Evolutionary conservation across 2,888 invertebrate genomes (phyloP).

Genomic region (Seira ritae): DNA sequence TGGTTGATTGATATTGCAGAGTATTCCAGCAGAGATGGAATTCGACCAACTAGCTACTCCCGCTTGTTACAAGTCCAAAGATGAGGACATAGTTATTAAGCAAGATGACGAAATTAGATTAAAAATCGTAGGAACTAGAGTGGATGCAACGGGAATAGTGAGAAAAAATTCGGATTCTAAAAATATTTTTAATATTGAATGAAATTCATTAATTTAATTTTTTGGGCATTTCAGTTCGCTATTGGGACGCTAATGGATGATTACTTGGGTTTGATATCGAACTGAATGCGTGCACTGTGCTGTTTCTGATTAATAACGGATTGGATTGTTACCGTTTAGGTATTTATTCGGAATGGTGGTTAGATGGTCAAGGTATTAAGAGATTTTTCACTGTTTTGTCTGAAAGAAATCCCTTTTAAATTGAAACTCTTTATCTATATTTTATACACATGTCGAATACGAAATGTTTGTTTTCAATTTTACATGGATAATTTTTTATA

Average conservation of each 20-base stretch:
- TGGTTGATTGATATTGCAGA: constrained; percentile 7
- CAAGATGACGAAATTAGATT: constrained; percentile 98
- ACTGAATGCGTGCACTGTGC: too few species aligned
- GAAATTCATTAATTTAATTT: too few species aligned
- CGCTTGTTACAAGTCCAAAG: constrained; percentile 98
- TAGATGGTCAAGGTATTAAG: too few species aligned
- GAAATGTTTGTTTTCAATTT: too few species aligned
- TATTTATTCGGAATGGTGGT: too few species aligned
- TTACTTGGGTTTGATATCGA: constrained; percentile 84
- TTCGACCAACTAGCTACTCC: constrained; percentile 99
- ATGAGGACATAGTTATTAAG: constrained; percentile 97
- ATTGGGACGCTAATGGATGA: constrained; percentile 99
- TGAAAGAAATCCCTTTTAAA: too few species aligned
- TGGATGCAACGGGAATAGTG: constrained; percentile 99
- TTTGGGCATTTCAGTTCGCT: constrained; percentile 87
- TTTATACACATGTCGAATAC: too few species aligned
- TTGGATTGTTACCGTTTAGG: too few species aligned
- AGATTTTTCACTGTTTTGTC: too few species aligned
- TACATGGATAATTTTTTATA: too few species aligned
- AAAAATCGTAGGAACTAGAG: constrained; percentile 98
- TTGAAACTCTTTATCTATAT: too few species aligned
- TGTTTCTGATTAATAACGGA: too few species aligned
- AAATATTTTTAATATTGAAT: constrained; percentile 11
- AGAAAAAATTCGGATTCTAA: constrained; percentile 76
- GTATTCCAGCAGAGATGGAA: constrained; percentile 98